Base-by-base conservation (phyloP, 2,888 invertebrate genomes). In the Xestia xanthographa region DNA sequence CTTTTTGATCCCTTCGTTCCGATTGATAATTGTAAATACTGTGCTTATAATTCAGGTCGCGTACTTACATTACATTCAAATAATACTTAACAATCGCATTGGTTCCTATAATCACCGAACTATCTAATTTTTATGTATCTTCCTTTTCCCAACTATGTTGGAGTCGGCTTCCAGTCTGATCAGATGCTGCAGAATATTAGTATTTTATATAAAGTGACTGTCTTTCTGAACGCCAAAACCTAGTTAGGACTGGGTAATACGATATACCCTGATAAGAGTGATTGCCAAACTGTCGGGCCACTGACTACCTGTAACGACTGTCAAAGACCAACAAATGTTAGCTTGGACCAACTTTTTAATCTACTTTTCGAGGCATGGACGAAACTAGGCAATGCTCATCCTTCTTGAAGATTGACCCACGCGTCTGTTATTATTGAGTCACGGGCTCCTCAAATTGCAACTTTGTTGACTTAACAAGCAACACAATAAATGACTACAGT, bases 401-500 rank as follows among this genome's bases (percentile, higher is more conserved):
- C 56, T 26, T 56, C 56, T 26, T 56, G 14, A 12, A 56, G 56
- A 14, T 14, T 26, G 26, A 26, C 56, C 26, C 2, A 56, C 26
- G 56, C 6, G 26, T 26, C 26, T 26, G 26, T 14, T 56, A 26
- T 26, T 56, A 14, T 56, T 5, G 14, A 6, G 14, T 50, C 11
- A 34, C 34, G 34, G 34, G 34, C n/a, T n/a, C n/a, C n/a, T n/a
- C n/a, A n/a, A n/a, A n/a, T n/a, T n/a, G 14, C 26, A 14, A 56
- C 26, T 14, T 26, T 56, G 26, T 14, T 56, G 50, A 22, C 50
- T 22, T 8, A 50, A 11, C 22, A 50, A 50, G 50, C 50, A 4
- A 56, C 56, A 56, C 17, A 58, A 20, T 29, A 58, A 68, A 65
- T 58, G 17, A 50, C 9, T 29, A 43, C 22, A 69, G 48, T 69